Conservation (phyloP, 2,888 invertebrate genomes). For the Euphydryas editha region DNA sequence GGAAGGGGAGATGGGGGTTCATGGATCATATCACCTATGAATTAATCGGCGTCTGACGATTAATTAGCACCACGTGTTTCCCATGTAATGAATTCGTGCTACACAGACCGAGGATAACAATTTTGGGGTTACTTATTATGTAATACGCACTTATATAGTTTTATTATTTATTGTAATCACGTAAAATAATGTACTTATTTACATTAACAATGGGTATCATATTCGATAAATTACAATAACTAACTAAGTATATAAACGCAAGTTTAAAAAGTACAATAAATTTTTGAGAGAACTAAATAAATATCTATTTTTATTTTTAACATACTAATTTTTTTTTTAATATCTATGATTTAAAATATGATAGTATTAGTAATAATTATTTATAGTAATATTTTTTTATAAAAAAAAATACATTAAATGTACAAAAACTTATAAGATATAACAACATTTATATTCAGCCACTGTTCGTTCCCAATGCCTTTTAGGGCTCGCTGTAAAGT, state of each 20-base stretch:
- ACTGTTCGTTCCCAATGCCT: constrained; percentile 6
- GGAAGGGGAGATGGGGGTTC: constrained; percentile 50
- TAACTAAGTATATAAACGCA: no score
- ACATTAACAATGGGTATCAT: no score
- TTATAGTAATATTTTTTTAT: no score
- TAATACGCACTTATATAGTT: constrained; percentile 24
- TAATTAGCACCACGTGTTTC: constrained; percentile 75
- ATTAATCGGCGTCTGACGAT: constrained; percentile 79
- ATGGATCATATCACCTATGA: constrained; percentile 79
- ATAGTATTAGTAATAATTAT: no score
- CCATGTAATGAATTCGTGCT: constrained; percentile 54
- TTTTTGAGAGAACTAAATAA: no score
- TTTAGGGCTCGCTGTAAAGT: constrained; percentile 27
- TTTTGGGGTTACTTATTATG: neutral
- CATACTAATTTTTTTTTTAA: no score
- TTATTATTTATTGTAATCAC: neutral
- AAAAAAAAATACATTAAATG: neutral
- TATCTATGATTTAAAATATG: no score
- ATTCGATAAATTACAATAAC: no score
- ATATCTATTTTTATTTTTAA: no score
- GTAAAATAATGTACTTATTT: neutral
- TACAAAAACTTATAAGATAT: constrained; percentile 27
- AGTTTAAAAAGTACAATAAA: no score
- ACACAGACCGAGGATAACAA: constrained; percentile 20
- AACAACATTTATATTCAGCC: constrained; percentile 12